Evolutionary conservation across 92 coral and sea anemone species (phyloP).

Genomic region (Parazoanthus swiftii): DNA sequence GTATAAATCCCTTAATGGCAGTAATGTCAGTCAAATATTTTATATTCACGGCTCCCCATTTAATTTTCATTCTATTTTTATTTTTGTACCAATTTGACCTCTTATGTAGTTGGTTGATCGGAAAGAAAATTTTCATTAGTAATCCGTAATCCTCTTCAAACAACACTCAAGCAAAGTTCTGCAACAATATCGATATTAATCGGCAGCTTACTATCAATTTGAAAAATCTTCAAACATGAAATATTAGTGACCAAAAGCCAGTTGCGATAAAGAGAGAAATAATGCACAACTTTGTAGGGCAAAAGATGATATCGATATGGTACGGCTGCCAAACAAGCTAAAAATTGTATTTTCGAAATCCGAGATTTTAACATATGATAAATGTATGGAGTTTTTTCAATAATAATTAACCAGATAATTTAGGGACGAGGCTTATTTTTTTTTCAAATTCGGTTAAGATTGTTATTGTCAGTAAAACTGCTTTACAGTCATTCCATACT

Average conservation of each 20-base stretch:
- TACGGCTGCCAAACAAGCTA: neutral
- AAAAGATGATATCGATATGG: neutral
- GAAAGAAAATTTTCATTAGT: neutral
- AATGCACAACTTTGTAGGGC: neutral
- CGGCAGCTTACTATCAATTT: neutral
- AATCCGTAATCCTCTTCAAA: neutral
- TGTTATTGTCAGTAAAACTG: too few relatives aligned
- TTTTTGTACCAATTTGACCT: too few relatives aligned
- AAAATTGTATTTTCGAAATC: neutral
- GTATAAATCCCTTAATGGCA: too few relatives aligned
- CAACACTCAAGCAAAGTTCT: constrained; percentile 2
- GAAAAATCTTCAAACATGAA: neutral
- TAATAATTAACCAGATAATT: too few relatives aligned
- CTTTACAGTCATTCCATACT: too few relatives aligned
- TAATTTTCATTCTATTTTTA: too few relatives aligned
- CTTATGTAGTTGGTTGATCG: neutral
- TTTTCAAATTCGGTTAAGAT: too few relatives aligned
- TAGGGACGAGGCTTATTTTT: too few relatives aligned
- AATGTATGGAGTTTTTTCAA: too few relatives aligned
- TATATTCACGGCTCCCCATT: too few relatives aligned
- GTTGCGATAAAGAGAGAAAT: neutral
- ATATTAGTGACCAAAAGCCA: neutral
- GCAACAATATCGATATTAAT: neutral
- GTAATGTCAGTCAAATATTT: too few relatives aligned
- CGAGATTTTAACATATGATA: too few relatives aligned